Conservation (phyloP, 2,113 vertebrate species). For the Ranitomeya variabilis region DNA sequence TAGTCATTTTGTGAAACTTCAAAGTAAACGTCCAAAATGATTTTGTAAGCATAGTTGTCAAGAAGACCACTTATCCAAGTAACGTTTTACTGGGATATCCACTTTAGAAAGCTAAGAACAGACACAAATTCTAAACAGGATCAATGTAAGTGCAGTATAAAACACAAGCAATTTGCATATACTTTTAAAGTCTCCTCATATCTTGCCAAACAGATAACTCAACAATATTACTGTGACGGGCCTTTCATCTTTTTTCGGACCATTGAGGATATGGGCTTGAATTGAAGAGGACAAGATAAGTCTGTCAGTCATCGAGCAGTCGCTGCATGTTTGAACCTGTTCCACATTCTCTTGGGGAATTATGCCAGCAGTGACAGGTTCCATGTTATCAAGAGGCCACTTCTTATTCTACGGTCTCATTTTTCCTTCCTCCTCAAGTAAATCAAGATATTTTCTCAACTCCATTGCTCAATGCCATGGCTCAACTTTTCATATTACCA, state of each 20-base stretch:
- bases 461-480: background rate
- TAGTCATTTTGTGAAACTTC: background rate
- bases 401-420: slow-evolving; percentile 2
- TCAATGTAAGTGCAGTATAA: background rate
- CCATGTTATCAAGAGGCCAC: slow-evolving; percentile 17
- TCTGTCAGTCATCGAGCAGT: slow-evolving; percentile 9
- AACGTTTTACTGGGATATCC: background rate
- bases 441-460: background rate
- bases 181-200: slow-evolving; percentile 2
- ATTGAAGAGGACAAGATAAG: slow-evolving; percentile 34
- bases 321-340: slow-evolving; percentile 22
- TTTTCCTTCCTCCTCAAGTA: background rate
- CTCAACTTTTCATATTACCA: background rate
- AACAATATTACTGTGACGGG: slow-evolving; percentile 17
- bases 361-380: slow-evolving; percentile 25
- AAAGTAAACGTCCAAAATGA: background rate
- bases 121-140: background rate
- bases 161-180: background rate
- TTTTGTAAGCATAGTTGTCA: background rate
- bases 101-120: background rate
- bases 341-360: slow-evolving; percentile 25
- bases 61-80: background rate
- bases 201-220: slow-evolving; percentile 29
- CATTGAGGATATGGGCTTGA: slow-evolving; percentile 26
- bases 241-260: slow-evolving; percentile 34